A percentile compares a stretch with the other conserved stretches of the same genome.
Evolutionary conservation across 2,888 invertebrate genomes (phyloP).

Genomic region (Halocaridina rubra): DNA sequence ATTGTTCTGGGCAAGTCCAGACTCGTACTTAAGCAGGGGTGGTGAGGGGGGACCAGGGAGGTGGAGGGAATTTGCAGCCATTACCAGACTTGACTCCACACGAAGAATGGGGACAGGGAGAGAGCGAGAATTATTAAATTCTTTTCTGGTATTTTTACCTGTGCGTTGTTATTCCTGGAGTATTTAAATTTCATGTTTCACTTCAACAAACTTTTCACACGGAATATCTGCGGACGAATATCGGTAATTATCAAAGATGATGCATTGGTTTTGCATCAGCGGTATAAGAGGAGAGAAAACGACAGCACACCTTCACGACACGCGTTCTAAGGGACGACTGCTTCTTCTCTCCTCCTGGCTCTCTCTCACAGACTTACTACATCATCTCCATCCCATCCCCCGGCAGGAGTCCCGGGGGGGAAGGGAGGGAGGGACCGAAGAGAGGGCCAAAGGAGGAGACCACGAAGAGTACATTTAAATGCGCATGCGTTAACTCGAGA

Average conservation of each 20-base stretch:
- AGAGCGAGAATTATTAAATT: background rate
- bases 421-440: too few species aligned
- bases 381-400: too few species aligned
- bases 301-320: background rate
- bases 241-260: slow-evolving; percentile 41
- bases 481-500: too few species aligned
- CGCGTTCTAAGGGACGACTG: background rate
- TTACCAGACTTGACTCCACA: slow-evolving; percentile 9
- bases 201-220: slow-evolving; percentile 50
- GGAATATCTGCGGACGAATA: slow-evolving; percentile 47
- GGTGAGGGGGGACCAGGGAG: background rate
- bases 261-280: slow-evolving; percentile 57
- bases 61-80: slow-evolving; percentile 22
- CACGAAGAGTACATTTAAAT: too few species aligned
- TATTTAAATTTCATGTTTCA: slow-evolving; percentile 64
- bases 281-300: background rate
- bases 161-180: slow-evolving; percentile 61
- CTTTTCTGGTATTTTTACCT: slow-evolving; percentile 25
- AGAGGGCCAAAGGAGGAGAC: too few species aligned
- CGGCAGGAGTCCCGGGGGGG: too few species aligned
- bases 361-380: too few species aligned
- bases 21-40: too few species aligned
- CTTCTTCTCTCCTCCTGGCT: background rate
- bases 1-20: too few species aligned
- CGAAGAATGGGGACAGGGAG: background rate